Evolutionary conservation across 1,140 invertebrate species (phyloP).

Genomic region (Drosophila auraria): DNA sequence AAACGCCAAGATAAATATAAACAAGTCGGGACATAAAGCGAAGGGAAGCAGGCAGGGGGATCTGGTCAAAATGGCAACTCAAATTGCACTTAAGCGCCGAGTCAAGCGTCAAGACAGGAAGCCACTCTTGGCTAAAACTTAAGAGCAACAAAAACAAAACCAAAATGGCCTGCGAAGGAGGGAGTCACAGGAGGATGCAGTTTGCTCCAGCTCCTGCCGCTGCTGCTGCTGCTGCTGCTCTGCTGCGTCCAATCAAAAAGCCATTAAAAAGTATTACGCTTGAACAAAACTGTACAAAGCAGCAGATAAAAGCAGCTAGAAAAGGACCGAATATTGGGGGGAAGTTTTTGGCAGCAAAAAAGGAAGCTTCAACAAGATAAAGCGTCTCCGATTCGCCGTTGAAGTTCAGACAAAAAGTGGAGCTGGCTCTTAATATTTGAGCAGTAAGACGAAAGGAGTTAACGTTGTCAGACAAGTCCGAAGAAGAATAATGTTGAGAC

Average conservation of each 20-base stretch:
- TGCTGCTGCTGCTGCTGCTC: slow-evolving; percentile 40
- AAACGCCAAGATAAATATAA: slow-evolving; percentile 52
- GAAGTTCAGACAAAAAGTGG: not conserved
- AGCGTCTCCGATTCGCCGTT: not conserved
- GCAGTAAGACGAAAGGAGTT: not conserved
- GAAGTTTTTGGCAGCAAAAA: slow-evolving; percentile 1
- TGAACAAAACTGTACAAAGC: slow-evolving; percentile 82
- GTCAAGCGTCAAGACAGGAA: slow-evolving; percentile 81
- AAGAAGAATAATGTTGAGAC: not conserved
- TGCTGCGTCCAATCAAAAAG: slow-evolving; percentile 82
- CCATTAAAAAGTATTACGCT: slow-evolving; percentile 85
- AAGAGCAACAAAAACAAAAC: slow-evolving; percentile 21
- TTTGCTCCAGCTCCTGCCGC: slow-evolving; percentile 30
- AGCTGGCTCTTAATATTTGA: not conserved
- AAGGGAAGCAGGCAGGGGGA: slow-evolving; percentile 8
- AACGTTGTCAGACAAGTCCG: not conserved
- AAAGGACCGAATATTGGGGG: not conserved
- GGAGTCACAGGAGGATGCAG: slow-evolving; percentile 13
- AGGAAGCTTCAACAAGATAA: slow-evolving; percentile 1
- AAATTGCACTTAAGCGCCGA: slow-evolving; percentile 82
- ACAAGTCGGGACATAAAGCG: slow-evolving; percentile 12
- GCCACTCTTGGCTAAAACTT: slow-evolving; percentile 72
- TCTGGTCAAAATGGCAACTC: slow-evolving; percentile 76
- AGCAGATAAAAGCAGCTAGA: slow-evolving; percentile 71
- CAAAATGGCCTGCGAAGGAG: slow-evolving; percentile 4